Evolutionary conservation across 1,140 invertebrate genomes (phyloP).

Genomic region (Aradophagus sp.): DNA sequence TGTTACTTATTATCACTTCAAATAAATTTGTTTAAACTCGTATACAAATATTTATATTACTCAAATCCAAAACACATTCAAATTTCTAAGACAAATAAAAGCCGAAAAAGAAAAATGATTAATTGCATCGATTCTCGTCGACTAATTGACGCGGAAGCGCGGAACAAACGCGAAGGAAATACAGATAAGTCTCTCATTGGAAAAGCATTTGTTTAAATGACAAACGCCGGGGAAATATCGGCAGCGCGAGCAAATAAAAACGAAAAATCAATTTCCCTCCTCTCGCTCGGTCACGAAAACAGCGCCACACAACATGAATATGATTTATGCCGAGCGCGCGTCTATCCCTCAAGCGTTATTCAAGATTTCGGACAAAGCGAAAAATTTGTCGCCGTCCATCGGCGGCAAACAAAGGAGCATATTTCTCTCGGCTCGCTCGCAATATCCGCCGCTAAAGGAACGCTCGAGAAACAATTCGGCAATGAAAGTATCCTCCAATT

Average conservation of each 20-base stretch:
- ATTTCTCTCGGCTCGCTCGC: conserved; percentile 35
- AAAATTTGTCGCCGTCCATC: conserved; percentile 51
- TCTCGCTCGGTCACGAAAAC: conserved; percentile 51
- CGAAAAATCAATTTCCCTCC: conserved; percentile 53
- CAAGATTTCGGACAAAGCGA: conserved; percentile 45
- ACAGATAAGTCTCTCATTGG: too few species aligned
- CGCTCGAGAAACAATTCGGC: conserved; percentile 44
- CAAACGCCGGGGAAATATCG: conserved; percentile 35
- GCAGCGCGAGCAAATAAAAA: conserved; percentile 41
- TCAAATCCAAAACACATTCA: too few species aligned
- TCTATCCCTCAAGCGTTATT: conserved; percentile 35
- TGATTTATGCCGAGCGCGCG: conserved; percentile 38
- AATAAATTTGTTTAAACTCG: too few species aligned
- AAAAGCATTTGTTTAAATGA: conserved; percentile 49
- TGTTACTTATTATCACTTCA: too few species aligned
- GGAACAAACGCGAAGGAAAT: too few species aligned
- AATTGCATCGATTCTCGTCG: too few species aligned
- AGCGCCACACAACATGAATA: conserved; percentile 45
- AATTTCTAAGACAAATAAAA: too few species aligned
- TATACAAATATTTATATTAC: too few species aligned
- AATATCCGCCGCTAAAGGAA: conserved; percentile 21
- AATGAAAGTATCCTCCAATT: conserved; percentile 50
- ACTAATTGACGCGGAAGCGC: too few species aligned
- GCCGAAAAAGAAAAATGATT: too few species aligned
- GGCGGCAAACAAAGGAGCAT: conserved; percentile 49